Percentiles rank a stretch among this genome's conserved stretches.
Evolutionary conservation across 2,113 vertebrate species (phyloP).

Genomic region (Psettodes erumei): DNA sequence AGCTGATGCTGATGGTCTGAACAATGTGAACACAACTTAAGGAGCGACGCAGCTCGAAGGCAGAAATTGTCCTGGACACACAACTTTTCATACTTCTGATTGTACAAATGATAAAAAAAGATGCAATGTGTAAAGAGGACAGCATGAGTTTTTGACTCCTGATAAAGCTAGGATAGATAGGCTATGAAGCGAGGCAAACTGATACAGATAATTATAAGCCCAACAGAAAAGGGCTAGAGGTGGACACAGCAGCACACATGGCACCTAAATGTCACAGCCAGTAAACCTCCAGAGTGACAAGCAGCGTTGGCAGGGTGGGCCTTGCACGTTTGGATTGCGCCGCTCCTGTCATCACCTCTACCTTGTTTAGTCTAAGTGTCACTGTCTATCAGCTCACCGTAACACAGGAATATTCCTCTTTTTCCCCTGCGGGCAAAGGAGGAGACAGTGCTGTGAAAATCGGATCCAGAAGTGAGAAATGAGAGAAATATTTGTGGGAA

Average conservation of each 20-base stretch:
- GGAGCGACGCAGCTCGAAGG: neutral
- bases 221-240: neutral
- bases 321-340: constrained; percentile 61
- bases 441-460: constrained; percentile 38
- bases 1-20: neutral
- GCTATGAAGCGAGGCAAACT: neutral
- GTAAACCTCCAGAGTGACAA: constrained; percentile 55
- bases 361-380: constrained; percentile 79
- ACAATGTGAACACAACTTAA: neutral
- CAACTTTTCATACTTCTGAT: neutral
- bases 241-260: constrained; percentile 17
- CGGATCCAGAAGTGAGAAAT: constrained; percentile 24
- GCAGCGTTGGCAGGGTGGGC: constrained; percentile 42
- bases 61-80: neutral
- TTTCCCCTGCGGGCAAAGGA: constrained; percentile 26
- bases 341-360: constrained; percentile 70
- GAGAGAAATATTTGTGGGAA: constrained; percentile 4
- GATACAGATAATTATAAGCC: neutral
- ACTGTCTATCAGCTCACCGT: constrained; percentile 71
- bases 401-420: constrained; percentile 44
- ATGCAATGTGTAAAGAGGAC: neutral
- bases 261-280: constrained; percentile 57
- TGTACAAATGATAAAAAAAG: neutral
- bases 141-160: neutral
- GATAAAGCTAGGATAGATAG: neutral